phyloP scores from a whole-genome alignment of 1,140 invertebrate genomes.

The Goniozus legneri region DNA sequence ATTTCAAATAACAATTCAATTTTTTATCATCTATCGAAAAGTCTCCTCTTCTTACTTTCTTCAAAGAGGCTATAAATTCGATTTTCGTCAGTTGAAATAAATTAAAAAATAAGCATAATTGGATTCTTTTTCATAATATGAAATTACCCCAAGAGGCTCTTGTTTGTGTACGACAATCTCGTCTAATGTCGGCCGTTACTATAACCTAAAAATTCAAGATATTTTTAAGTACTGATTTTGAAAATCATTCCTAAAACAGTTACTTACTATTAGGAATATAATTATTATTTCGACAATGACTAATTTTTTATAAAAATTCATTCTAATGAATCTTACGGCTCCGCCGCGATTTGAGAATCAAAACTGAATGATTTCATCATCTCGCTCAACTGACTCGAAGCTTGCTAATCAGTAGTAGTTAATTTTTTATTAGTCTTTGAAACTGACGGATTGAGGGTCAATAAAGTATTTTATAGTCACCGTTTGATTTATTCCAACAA shows the following conservation, averaged over 20 bases:
- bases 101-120: slow-evolving; percentile 1
- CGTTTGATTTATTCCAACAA: too few species aligned
- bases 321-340: too few species aligned
- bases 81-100: neutral
- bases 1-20: slow-evolving; percentile 42
- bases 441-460: too few species aligned
- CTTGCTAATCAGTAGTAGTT: too few species aligned
- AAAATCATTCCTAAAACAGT: neutral
- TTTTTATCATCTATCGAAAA: slow-evolving; percentile 31
- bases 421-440: too few species aligned
- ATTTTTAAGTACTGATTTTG: neutral
- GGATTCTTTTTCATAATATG: slow-evolving; percentile 7
- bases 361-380: too few species aligned
- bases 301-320: too few species aligned
- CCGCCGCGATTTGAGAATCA: too few species aligned
- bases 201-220: neutral
- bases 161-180: slow-evolving; percentile 27
- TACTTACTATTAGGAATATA: neutral
- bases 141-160: slow-evolving; percentile 31
- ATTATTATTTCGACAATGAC: neutral
- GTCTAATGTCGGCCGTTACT: slow-evolving; percentile 23
- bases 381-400: too few species aligned
- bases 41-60: slow-evolving; percentile 29
- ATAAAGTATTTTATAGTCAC: too few species aligned
- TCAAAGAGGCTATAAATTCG: slow-evolving; percentile 27